Base-by-base conservation (phyloP, 1,140 invertebrate species). In the Formica selysi region DNA sequence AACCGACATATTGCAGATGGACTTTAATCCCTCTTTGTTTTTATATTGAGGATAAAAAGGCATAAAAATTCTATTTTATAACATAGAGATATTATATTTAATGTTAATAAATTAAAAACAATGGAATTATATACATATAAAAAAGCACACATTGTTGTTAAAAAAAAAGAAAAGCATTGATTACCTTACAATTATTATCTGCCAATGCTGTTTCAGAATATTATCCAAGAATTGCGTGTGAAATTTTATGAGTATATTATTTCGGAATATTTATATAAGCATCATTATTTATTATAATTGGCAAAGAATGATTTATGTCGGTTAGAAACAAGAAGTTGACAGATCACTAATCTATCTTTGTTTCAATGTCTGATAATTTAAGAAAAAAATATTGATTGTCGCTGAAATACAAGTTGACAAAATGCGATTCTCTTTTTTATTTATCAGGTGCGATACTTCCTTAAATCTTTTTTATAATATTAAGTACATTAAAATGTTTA, bases 181-280 rank as follows among this genome's bases (percentile, higher is more conserved):
- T 36, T 68, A 19, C 22, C 16, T 38, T 16, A 44, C 44, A 81
- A 44, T 59, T 81, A 81, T 71, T 71, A 81, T 71, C 19, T 32
- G 65, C 22, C 29, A 22, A 70, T 80, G 22, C 13, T 1, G 26
- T 71, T 71, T 41, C 5, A 26, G 6, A 81, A 71, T 26, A 26
- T 41, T 71, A 54, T 44, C 38, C 48, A 61, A 70, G 8, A 59
- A 38, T 81, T 36, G 6, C 22, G n/a, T 29, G 29, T 29, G 48
- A 11, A 22, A 80, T 44, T 51, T 51, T 2, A 51, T 51, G 1
- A 51, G 16, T 51, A 29, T 10, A 81, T 81, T 3, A 48, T 57
- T 80, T 70, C 11, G 32, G 26, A 70, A 70, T 13, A n/a, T 81
- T 81, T 22, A 29, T 29, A 29, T 29, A 32, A 51, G 3, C 6